Percentiles rank a stretch among this genome's conserved stretches.
Evolutionary conservation across 2,113 vertebrate species (phyloP).

Genomic region (Propithecus coquereli): DNA sequence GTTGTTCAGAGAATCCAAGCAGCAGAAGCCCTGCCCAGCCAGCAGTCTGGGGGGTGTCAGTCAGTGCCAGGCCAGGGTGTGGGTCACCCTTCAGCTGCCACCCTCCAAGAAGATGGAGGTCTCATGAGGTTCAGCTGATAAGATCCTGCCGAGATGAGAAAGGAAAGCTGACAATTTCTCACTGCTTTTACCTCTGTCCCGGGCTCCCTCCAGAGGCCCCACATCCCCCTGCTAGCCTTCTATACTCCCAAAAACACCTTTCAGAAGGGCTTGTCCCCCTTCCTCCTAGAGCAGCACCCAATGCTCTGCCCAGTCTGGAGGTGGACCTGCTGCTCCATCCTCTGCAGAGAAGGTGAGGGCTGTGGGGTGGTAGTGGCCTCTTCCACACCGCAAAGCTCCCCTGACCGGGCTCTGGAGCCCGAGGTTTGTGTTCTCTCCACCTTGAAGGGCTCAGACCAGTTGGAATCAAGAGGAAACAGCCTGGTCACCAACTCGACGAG

Average conservation of each 20-base stretch:
- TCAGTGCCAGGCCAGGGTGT: too few relatives aligned
- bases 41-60: accelerated
- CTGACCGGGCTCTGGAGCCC: background rate
- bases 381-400: background rate
- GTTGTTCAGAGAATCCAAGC: background rate
- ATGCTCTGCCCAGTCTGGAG: accelerated
- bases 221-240: background rate
- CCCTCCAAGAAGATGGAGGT: background rate
- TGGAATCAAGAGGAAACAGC: background rate
- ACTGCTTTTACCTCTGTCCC: background rate
- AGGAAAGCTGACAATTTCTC: background rate
- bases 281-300: background rate
- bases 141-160: background rate
- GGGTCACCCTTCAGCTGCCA: background rate
- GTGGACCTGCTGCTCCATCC: too few relatives aligned
- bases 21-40: background rate
- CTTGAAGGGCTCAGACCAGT: too few relatives aligned
- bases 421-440: background rate
- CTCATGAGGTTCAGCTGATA: background rate
- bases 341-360: background rate
- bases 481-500: background rate
- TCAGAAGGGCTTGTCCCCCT: background rate
- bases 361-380: accelerated
- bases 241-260: background rate
- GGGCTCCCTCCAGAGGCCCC: background rate